phyloP scores from a whole-genome alignment of 2,113 vertebrate genomes.

The Gymnarchus niloticus region DNA sequence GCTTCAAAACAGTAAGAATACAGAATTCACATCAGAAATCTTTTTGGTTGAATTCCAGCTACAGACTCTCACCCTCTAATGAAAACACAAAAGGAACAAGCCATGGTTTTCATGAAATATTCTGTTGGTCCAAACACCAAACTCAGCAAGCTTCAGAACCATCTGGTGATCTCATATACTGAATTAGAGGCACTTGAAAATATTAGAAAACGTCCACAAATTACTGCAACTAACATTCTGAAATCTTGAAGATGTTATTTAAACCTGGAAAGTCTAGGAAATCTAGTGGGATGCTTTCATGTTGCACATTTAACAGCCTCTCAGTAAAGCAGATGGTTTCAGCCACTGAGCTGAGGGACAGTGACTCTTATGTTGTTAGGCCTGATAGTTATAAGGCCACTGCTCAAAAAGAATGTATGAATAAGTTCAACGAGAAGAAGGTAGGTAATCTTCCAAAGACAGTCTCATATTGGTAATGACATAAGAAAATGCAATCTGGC shows the following conservation, averaged over 20 bases:
- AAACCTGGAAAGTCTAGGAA: background rate
- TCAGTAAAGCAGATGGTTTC: background rate
- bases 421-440: background rate
- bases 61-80: background rate
- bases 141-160: background rate
- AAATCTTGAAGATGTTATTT: background rate
- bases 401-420: background rate
- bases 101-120: background rate
- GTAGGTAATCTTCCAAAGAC: background rate
- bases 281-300: background rate
- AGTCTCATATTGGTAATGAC: background rate
- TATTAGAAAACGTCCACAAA: background rate
- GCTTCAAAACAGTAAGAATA: background rate
- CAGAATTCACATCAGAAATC: background rate
- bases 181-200: slow-evolving; percentile 5
- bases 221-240: background rate
- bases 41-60: background rate
- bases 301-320: background rate
- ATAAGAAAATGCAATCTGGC: background rate
- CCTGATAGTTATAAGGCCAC: background rate
- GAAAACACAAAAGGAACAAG: background rate
- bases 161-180: background rate
- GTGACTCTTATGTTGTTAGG: background rate
- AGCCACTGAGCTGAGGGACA: background rate
- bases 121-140: background rate